Percentiles rank a stretch among this genome's conserved stretches.
Conservation (phyloP, 2,797 vertebrate genomes). For the Cyprinodon diabolis region DNA sequence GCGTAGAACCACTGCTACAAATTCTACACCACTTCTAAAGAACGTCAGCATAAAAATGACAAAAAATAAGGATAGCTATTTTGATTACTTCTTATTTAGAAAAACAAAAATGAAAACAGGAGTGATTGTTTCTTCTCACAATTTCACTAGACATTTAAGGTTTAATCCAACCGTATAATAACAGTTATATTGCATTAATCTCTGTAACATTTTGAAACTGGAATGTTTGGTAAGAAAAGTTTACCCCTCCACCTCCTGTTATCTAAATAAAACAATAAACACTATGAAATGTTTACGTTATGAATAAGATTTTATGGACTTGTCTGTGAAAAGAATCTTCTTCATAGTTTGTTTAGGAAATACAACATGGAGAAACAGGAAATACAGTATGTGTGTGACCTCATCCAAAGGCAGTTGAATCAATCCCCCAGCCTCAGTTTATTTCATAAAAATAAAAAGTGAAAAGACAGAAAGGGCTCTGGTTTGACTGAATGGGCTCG, state of each 20-base stretch:
- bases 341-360: not conserved
- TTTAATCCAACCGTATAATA: no score
- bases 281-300: no score
- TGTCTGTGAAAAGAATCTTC: not conserved
- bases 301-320: not conserved
- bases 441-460: constrained; percentile 7
- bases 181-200: not conserved
- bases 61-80: no score
- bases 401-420: not conserved
- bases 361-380: not conserved
- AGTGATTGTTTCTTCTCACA: no score
- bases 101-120: no score
- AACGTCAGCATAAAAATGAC: no score
- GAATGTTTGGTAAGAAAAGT: not conserved
- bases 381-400: constrained; percentile 5
- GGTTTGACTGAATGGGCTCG: not conserved
- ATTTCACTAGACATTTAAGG: no score
- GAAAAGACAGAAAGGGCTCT: not conserved
- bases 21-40: no score
- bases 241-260: not conserved
- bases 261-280: no score
- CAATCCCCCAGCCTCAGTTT: not conserved
- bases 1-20: no score
- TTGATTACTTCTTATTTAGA: no score
- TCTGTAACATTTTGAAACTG: not conserved